A percentile compares a stretch with the other conserved stretches of the same genome.
phyloP scores from a whole-genome alignment of 2,888 invertebrate genomes.

The Phalangium opilio region DNA sequence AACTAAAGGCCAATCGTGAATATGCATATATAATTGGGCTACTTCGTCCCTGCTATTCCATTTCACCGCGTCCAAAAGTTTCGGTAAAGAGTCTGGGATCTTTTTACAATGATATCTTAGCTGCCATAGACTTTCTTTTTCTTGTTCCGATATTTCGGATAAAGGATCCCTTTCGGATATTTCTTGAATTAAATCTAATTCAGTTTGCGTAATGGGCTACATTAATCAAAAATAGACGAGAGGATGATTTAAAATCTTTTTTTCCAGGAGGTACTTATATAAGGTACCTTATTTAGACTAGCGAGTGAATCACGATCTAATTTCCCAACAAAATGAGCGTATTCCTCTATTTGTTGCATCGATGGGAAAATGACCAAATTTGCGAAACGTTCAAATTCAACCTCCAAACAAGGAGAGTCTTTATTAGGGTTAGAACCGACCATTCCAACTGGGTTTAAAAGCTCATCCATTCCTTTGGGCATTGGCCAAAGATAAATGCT shows the following conservation, averaged over 20 bases:
- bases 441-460: slow-evolving; percentile 23
- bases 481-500: slow-evolving; percentile 37
- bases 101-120: slow-evolving; percentile 28
- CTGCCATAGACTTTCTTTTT: slow-evolving; percentile 39
- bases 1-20: slow-evolving; percentile 36
- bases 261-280: too few species aligned
- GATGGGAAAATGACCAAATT: slow-evolving; percentile 34
- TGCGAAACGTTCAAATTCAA: slow-evolving; percentile 31
- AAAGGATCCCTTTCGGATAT: slow-evolving; percentile 35
- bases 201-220: slow-evolving; percentile 14
- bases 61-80: slow-evolving; percentile 37
- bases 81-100: slow-evolving; percentile 37
- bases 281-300: slow-evolving; percentile 11
- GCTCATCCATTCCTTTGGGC: slow-evolving; percentile 29
- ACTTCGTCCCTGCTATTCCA: slow-evolving; percentile 39
- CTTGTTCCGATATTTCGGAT: slow-evolving; percentile 39
- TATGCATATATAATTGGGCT: slow-evolving; percentile 36
- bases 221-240: slow-evolving; percentile 6
- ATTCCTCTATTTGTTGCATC: slow-evolving; percentile 30
- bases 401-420: slow-evolving; percentile 31
- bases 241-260: neutral
- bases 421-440: slow-evolving; percentile 31
- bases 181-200: slow-evolving; percentile 26
- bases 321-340: slow-evolving; percentile 24
- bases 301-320: slow-evolving; percentile 5